Evolutionary conservation across 2,888 invertebrate genomes (phyloP).

Genomic region (Brenthis ino): DNA sequence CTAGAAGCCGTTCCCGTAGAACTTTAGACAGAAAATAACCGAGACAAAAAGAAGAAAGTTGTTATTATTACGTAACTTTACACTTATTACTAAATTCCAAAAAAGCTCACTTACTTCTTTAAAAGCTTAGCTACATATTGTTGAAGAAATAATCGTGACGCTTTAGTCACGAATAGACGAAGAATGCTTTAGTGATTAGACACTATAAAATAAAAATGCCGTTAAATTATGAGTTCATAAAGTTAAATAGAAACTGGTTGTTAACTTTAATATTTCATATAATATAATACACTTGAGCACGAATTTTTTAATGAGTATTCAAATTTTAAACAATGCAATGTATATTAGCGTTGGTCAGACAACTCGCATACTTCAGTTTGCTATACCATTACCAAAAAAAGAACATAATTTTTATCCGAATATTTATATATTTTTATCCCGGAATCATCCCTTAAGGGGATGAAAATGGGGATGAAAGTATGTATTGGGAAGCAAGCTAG

Average conservation of each 20-base stretch:
- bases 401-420: too few relatives aligned
- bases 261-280: slow-evolving; percentile 3
- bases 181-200: slow-evolving; percentile 11
- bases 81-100: too few relatives aligned
- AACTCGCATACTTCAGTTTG: neutral
- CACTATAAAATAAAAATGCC: slow-evolving; percentile 15
- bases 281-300: neutral
- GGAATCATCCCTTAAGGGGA: too few relatives aligned
- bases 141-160: slow-evolving; percentile 21
- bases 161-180: slow-evolving; percentile 19
- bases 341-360: too few relatives aligned
- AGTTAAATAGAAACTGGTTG: slow-evolving; percentile 13
- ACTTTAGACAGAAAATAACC: too few relatives aligned
- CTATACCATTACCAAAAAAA: too few relatives aligned
- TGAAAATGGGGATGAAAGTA: too few relatives aligned
- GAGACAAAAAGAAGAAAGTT: too few relatives aligned
- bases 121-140: neutral
- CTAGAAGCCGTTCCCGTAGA: too few relatives aligned
- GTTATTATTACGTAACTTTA: too few relatives aligned
- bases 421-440: too few relatives aligned
- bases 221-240: slow-evolving; percentile 11
- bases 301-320: neutral
- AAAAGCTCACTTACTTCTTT: neutral
- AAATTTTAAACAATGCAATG: neutral
- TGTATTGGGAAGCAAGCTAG: too few relatives aligned